phyloP scores from a whole-genome alignment of 2,888 invertebrate species.

The Orthonevra nobilis region DNA sequence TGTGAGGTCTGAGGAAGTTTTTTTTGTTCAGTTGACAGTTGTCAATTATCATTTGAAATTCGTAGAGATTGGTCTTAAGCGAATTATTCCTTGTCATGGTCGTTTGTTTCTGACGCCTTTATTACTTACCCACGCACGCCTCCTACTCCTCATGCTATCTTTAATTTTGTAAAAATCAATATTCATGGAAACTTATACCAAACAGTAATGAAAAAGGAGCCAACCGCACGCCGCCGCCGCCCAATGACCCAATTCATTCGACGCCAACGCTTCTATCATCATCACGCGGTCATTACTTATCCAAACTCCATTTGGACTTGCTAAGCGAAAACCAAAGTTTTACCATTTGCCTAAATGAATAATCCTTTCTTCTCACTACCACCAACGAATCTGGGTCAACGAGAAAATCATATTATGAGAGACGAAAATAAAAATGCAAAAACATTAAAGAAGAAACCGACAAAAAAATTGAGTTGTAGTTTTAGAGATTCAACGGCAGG shows the following conservation, averaged over 20 bases:
- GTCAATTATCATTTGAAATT: too few species aligned
- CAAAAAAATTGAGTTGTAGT: not conserved
- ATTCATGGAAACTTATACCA: too few species aligned
- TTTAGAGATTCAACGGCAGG: constrained; percentile 22
- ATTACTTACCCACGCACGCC: too few species aligned
- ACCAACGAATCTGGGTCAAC: constrained; percentile 50
- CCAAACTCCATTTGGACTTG: constrained; percentile 49
- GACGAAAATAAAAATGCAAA: constrained; percentile 7
- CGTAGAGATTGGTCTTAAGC: too few species aligned
- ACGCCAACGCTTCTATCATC: constrained; percentile 58
- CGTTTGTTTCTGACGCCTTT: too few species aligned
- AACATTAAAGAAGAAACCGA: constrained; percentile 6
- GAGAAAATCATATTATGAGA: constrained; percentile 22
- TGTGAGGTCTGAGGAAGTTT: too few species aligned
- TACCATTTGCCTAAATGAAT: constrained; percentile 68
- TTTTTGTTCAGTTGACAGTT: too few species aligned
- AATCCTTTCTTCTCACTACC: constrained; percentile 38
- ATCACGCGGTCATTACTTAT: constrained; percentile 66
- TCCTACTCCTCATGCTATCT: too few species aligned
- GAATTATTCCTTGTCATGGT: too few species aligned
- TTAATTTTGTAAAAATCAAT: too few species aligned
- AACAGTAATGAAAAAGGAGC: constrained; percentile 10
- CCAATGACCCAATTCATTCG: constrained; percentile 46
- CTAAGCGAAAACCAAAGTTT: constrained; percentile 64
- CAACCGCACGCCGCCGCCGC: too few species aligned